Conservation (phyloP, 2,888 invertebrate genomes). For the Cantharis lateralis region DNA sequence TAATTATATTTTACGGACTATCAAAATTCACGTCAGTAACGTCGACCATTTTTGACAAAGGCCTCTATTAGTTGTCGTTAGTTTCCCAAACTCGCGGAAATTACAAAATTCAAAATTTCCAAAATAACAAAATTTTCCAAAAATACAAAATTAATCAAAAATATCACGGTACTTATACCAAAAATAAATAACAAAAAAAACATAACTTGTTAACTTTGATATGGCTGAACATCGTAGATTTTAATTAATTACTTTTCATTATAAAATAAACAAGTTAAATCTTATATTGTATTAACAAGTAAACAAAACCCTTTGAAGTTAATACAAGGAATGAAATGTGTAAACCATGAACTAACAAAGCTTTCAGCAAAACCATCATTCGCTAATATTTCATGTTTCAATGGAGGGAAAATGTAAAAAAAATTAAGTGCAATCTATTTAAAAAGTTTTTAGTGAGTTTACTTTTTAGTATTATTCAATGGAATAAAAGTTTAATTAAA, state of each 20-base stretch:
- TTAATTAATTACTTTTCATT: background rate
- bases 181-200: too few relatives aligned
- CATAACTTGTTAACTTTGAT: background rate
- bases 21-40: too few relatives aligned
- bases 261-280: background rate
- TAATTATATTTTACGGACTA: too few relatives aligned
- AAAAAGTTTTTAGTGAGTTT: constrained; percentile 20
- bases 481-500: constrained; percentile 1
- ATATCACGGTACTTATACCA: too few relatives aligned
- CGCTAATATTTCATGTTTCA: constrained; percentile 15
- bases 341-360: constrained; percentile 21
- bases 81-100: too few relatives aligned
- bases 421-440: constrained; percentile 16
- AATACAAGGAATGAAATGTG: constrained; percentile 9
- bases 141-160: too few relatives aligned
- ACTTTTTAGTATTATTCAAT: constrained; percentile 14
- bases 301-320: constrained; percentile 20
- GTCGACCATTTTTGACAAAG: too few relatives aligned
- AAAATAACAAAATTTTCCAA: too few relatives aligned
- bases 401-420: constrained; percentile 8
- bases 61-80: too few relatives aligned
- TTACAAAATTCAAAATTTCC: too few relatives aligned
- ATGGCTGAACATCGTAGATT: background rate
- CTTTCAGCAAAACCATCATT: constrained; percentile 13
- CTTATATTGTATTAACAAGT: background rate